phyloP scores from a whole-genome alignment of 2,113 vertebrate genomes.

The Antechinus flavipes region DNA sequence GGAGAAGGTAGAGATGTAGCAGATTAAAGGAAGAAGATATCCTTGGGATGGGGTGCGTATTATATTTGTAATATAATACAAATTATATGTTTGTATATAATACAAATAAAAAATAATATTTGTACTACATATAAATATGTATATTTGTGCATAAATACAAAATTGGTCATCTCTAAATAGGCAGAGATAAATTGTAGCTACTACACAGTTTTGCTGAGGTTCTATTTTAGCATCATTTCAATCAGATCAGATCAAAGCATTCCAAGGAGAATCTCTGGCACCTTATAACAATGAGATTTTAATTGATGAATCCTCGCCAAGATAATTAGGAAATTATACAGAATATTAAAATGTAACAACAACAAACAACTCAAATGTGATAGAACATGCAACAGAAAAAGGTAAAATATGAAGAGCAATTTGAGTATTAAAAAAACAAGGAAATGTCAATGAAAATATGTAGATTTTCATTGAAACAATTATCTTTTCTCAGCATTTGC shows the following conservation, averaged over 20 bases:
- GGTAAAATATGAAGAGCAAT: conserved; percentile 42
- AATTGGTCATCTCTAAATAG: not conserved
- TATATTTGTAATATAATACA: no score
- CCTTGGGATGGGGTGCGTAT: not conserved
- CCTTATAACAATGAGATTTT: conserved; percentile 42
- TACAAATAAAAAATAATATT: no score
- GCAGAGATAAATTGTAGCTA: not conserved
- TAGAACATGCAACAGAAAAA: conserved; percentile 40
- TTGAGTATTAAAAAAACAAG: conserved; percentile 6
- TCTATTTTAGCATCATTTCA: conserved; percentile 8
- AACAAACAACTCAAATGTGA: conserved; percentile 33
- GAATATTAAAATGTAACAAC: conserved; percentile 50
- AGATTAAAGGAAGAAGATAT: not conserved
- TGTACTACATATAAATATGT: no score
- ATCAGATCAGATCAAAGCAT: conserved; percentile 17
- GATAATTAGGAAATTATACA: conserved; percentile 60
- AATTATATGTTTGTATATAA: no score
- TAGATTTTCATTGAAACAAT: conserved; percentile 13
- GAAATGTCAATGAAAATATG: not conserved
- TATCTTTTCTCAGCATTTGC: conserved; percentile 39
- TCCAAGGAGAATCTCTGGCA: not conserved
- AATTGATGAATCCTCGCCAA: conserved; percentile 42
- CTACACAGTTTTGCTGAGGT: not conserved
- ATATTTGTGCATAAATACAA: not conserved
- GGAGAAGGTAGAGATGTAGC: not conserved